These are phyloP conservation scores for Nemurella pictetii DNA, from an alignment of 2,888 invertebrate genomes.

Conservation along the genomic window DNA sequence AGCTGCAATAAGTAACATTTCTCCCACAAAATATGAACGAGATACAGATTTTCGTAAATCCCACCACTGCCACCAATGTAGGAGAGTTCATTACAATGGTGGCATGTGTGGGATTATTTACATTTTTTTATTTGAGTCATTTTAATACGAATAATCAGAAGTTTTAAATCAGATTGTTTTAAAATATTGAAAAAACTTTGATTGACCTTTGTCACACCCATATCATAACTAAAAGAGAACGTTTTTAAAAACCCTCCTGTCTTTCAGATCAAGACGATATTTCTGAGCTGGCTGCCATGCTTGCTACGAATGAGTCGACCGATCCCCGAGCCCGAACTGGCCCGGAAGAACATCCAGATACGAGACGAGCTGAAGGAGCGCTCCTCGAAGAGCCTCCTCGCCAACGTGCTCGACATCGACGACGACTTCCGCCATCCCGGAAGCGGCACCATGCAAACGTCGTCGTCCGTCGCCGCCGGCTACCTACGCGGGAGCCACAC, in stretches of 20 bases:
- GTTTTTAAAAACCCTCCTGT: conserved; percentile 11
- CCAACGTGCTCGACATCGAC: conserved; percentile 96
- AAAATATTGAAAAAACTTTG: too few relatives aligned
- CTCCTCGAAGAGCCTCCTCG: conserved; percentile 92
- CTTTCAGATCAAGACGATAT: conserved; percentile 81
- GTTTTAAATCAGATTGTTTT: neutral
- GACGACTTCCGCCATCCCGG: conserved; percentile 85
- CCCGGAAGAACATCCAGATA: conserved; percentile 73
- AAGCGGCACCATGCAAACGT: conserved; percentile 67
- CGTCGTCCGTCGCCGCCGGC: conserved; percentile 52
- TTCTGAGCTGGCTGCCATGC: conserved; percentile 97
- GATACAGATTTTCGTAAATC: neutral
- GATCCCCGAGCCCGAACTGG: conserved; percentile 57
- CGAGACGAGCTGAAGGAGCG: conserved; percentile 87
- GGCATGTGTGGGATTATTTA: too few relatives aligned
- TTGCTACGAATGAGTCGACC: conserved; percentile 91
- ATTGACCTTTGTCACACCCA: neutral
- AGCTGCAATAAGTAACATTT: too few relatives aligned
- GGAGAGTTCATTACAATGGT: neutral
- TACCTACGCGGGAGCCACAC: conserved; percentile 47
- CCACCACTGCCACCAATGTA: neutral
- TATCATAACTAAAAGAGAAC: neutral
- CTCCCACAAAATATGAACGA: too few relatives aligned
- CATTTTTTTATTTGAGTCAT: too few relatives aligned
- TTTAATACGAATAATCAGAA: too few relatives aligned